phyloP scores from a whole-genome alignment of 2,113 vertebrate genomes.

The Rhinichthys klamathensis region DNA sequence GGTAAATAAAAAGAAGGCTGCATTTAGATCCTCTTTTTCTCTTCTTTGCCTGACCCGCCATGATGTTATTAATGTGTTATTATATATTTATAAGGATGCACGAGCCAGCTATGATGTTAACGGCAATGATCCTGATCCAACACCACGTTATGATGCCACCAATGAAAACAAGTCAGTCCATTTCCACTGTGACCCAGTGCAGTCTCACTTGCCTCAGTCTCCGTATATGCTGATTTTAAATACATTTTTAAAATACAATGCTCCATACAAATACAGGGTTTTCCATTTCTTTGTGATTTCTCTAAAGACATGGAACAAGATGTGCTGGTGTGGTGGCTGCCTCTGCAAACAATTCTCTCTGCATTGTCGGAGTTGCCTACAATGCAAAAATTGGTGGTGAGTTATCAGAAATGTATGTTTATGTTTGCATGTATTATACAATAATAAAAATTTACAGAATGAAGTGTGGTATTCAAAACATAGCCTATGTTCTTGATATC shows the following conservation, averaged over 20 bases:
- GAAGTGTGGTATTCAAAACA: background rate
- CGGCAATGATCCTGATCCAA: slow-evolving; percentile 88
- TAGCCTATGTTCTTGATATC: background rate
- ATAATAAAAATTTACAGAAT: slow-evolving; percentile 17
- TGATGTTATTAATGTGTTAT: slow-evolving; percentile 53
- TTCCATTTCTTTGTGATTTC: slow-evolving; percentile 65
- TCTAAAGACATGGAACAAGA: slow-evolving; percentile 90
- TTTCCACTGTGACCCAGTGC: background rate
- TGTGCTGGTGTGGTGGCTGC: slow-evolving; percentile 95
- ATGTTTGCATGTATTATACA: background rate
- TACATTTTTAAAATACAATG: background rate
- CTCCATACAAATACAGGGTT: background rate
- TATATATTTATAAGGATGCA: slow-evolving; percentile 80
- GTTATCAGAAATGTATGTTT: slow-evolving; percentile 43
- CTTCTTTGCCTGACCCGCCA: background rate
- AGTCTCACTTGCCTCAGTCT: background rate
- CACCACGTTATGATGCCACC: slow-evolving; percentile 85
- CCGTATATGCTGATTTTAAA: slow-evolving; percentile 1
- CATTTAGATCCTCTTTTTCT: too few relatives aligned
- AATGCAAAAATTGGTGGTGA: slow-evolving; percentile 93
- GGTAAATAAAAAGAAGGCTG: too few relatives aligned
- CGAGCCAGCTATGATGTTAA: slow-evolving; percentile 93
- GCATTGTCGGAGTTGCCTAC: slow-evolving; percentile 92
- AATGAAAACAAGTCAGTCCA: slow-evolving; percentile 89
- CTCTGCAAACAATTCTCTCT: slow-evolving; percentile 90